These are phyloP conservation scores for Caenorhabditis remanei DNA, from an alignment of 1,140 invertebrate species.

Conservation along the genomic window DNA sequence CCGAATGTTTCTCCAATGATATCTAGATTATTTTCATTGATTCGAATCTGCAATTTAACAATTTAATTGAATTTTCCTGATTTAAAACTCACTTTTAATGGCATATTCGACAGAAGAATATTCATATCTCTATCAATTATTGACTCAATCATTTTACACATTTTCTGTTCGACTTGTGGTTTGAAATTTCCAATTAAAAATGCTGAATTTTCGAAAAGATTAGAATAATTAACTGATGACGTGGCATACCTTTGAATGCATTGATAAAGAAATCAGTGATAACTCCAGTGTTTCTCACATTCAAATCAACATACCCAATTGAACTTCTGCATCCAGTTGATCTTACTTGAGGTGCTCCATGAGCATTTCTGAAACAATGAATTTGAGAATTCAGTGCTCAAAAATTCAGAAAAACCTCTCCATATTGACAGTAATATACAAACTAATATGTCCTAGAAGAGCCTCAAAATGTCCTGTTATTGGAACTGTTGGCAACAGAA, in stretches of 20 bases:
- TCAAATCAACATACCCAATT: constrained; percentile 77
- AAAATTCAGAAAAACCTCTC: constrained; percentile 67
- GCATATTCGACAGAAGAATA: constrained; percentile 75
- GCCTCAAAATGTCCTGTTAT: constrained; percentile 76
- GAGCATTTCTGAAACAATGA: constrained; percentile 68
- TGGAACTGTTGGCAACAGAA: constrained; percentile 76
- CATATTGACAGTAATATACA: constrained; percentile 76
- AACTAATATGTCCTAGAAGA: constrained; percentile 73
- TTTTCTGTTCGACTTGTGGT: constrained; percentile 76
- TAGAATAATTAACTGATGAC: neutral
- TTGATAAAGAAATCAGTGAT: constrained; percentile 78
- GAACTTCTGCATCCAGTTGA: constrained; percentile 72
- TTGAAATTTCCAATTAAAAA: constrained; percentile 76
- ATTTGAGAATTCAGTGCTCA: neutral
- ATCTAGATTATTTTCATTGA: constrained; percentile 76
- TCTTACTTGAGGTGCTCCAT: constrained; percentile 75
- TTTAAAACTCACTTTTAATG: constrained; percentile 71
- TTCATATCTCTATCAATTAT: constrained; percentile 77
- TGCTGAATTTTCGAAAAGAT: constrained; percentile 64
- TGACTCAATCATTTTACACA: constrained; percentile 77
- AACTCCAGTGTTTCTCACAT: constrained; percentile 77
- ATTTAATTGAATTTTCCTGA: neutral
- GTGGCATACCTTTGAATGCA: constrained; percentile 73
- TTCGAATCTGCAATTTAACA: constrained; percentile 68
- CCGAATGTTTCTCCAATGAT: constrained; percentile 76